Percentiles rank a stretch among this genome's conserved stretches.
These are phyloP conservation scores for Acanthiza pusilla DNA, from an alignment of 2,797 vertebrate genomes.

Conservation along the genomic window DNA sequence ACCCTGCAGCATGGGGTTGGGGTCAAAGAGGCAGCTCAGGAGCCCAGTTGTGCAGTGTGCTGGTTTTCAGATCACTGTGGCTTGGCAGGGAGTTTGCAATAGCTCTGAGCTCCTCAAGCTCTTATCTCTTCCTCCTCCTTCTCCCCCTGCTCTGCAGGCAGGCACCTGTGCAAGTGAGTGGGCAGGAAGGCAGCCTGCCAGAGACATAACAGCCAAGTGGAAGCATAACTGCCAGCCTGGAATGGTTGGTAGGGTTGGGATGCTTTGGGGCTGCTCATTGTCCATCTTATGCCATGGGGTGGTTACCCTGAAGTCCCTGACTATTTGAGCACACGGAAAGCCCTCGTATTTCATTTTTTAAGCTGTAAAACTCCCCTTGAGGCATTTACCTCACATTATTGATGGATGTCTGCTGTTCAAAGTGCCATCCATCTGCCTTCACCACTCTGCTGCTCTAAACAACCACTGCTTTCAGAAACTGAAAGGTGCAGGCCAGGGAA, in stretches of 20 bases:
- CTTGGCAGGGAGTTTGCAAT: not conserved
- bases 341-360: not conserved
- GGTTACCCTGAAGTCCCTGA: not conserved
- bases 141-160: not conserved
- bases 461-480: not conserved
- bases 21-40: not conserved
- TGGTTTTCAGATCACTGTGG: not conserved
- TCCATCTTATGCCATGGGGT: not conserved
- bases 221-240: not conserved
- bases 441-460: not conserved
- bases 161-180: not conserved
- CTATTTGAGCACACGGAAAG: not conserved
- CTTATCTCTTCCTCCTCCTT: not conserved
- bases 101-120: not conserved
- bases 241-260: too few relatives aligned
- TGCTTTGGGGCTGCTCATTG: not conserved
- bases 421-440: fast-evolving
- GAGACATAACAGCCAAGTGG: not conserved
- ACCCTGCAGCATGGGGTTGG: not conserved
- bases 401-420: not conserved
- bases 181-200: not conserved
- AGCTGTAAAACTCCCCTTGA: not conserved
- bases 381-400: not conserved
- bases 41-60: not conserved
- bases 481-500: not conserved